Base-by-base conservation (phyloP, 2,888 invertebrate genomes). In the Drosophila borealis region DNA sequence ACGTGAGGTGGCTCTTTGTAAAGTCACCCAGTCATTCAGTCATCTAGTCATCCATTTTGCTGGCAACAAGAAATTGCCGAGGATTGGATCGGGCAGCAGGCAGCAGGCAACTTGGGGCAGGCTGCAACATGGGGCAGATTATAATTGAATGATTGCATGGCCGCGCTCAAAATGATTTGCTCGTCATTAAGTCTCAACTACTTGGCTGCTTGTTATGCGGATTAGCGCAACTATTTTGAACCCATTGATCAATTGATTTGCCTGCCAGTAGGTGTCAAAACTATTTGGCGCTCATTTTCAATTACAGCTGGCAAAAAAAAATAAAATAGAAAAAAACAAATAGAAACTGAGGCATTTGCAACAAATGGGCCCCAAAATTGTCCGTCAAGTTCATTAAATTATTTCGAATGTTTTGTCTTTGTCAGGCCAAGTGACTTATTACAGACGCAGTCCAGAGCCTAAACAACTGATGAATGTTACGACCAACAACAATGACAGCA, bases 141-240 rank as follows among this genome's bases (percentile, higher is more conserved):
- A 85, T 87, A 85, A 85, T 85, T 84, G 85, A 85, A 84, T 89
- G 88, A 84, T 89, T 84, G 89, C 89, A 85, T 74, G 82, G 74
- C 70, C 17, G 53, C n/a, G 63, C 56, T 68, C 63, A 78, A 74
- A 87, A 70, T 75, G 81, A 85, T 85, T 85, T 89, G 77, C 74
- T 74, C 81, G 79, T 87, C 88, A 89, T 89, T 87, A 81, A 80
- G 63, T 64, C 64, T 51, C 65, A 54, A 34, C 61, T 61, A 21
- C 54, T 50, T 36, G 36, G 37, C 39, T 62, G 59, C 63, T 81
- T 66, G 78, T 81, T 80, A 72, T 70, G 46, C 48, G 68, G 69
- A 74, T 64, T 74, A 17, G 17, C 17, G 17, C 17, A 17, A 17
- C 17, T 17, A 66, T 65, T 66, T 64, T 17, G 51, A 37, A 17